Evolutionary conservation across 1,140 invertebrate species (phyloP).

Genomic region (Bombyx mandarina): DNA sequence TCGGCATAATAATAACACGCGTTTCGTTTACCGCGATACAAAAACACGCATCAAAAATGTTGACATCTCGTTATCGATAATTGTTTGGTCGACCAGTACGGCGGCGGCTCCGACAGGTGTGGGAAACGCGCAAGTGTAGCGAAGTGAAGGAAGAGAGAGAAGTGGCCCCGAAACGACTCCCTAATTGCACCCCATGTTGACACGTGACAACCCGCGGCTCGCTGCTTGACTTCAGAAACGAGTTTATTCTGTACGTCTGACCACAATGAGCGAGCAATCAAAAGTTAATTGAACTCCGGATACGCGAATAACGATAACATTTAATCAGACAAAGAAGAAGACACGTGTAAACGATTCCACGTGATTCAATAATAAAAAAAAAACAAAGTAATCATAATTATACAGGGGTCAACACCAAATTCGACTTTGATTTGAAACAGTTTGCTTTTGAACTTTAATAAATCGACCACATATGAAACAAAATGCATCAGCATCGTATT

Average conservation of each 20-base stretch:
- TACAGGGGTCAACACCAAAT: too few relatives aligned
- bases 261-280: not conserved
- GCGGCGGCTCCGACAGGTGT: not conserved
- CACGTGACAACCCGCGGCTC: not conserved
- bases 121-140: not conserved
- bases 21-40: not conserved
- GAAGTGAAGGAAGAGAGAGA: constrained; percentile 2
- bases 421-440: too few relatives aligned
- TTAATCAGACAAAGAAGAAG: not conserved
- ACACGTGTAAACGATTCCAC: not conserved
- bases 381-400: too few relatives aligned
- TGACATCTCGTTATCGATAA: too few relatives aligned
- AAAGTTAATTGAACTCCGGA: constrained; percentile 2
- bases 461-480: too few relatives aligned
- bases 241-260: not conserved
- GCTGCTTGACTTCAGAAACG: constrained; percentile 1
- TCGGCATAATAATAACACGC: not conserved
- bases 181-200: constrained; percentile 3
- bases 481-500: too few relatives aligned
- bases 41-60: too few relatives aligned
- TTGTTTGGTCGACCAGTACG: too few relatives aligned
- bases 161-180: not conserved
- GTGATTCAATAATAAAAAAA: too few relatives aligned
- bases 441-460: too few relatives aligned
- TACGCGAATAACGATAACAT: too few relatives aligned